Conservation (phyloP, 2,797 vertebrate species). For the Trachurus trachurus region DNA sequence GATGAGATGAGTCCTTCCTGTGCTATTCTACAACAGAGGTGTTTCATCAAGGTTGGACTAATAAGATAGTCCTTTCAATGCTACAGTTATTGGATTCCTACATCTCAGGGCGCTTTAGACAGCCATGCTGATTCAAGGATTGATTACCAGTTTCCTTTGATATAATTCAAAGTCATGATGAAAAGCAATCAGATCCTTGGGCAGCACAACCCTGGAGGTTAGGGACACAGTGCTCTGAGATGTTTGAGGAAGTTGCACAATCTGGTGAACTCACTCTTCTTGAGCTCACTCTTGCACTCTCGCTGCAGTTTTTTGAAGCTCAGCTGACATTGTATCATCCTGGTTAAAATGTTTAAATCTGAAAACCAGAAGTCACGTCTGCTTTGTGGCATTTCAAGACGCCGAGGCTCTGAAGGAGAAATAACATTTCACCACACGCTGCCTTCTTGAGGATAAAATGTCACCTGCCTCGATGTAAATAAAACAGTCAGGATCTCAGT, state of each 20-base stretch:
- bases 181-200: conserved; percentile 35
- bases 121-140: conserved; percentile 11
- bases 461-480: conserved; percentile 29
- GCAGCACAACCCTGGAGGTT: conserved; percentile 12
- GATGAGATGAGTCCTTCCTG: conserved; percentile 28
- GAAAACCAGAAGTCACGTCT: conserved; percentile 24
- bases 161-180: conserved; percentile 40
- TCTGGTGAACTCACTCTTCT: conserved; percentile 5
- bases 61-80: conserved; percentile 46
- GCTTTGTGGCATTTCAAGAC: conserved; percentile 5
- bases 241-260: conserved; percentile 23
- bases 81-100: conserved; percentile 64
- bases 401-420: conserved; percentile 14
- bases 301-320: conserved; percentile 29
- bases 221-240: conserved; percentile 33
- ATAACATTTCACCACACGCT: not conserved
- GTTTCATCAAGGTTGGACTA: conserved; percentile 34
- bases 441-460: conserved; percentile 13
- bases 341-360: conserved; percentile 10
- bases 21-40: conserved; percentile 19
- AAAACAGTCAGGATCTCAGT: conserved; percentile 43
- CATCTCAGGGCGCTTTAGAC: conserved; percentile 29
- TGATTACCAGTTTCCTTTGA: conserved; percentile 36
- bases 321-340: conserved; percentile 2
- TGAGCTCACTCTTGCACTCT: conserved; percentile 10